A percentile compares a stretch with the other conserved stretches of the same genome.
phyloP scores from a whole-genome alignment of 2,888 invertebrate genomes.

The Metellina segmentata region DNA sequence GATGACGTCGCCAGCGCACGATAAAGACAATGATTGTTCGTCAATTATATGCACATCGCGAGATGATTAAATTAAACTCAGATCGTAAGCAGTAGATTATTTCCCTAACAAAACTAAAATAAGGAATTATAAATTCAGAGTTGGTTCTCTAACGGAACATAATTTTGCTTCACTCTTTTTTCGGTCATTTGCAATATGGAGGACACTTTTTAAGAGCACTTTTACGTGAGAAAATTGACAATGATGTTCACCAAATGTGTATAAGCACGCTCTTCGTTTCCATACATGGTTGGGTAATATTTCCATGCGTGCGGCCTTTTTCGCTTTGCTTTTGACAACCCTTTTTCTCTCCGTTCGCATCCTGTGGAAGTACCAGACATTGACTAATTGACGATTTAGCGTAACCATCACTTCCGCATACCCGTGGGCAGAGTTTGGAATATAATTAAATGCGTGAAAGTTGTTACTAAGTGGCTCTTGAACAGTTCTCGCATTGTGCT shows the following conservation, averaged over 20 bases:
- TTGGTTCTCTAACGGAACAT: not conserved
- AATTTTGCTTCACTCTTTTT: not conserved
- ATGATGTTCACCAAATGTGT: not conserved
- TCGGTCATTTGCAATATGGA: not conserved
- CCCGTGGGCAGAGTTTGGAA: not conserved
- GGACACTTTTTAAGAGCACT: not conserved
- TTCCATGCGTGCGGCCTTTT: not conserved
- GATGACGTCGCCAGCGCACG: too few relatives aligned
- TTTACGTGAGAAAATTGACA: not conserved
- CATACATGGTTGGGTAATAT: not conserved
- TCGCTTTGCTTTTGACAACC: not conserved
- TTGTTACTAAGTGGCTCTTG: not conserved
- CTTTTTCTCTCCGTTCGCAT: not conserved
- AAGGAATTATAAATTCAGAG: not conserved
- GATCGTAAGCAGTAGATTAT: too few relatives aligned
- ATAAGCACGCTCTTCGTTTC: not conserved
- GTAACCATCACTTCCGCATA: not conserved
- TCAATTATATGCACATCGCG: too few relatives aligned
- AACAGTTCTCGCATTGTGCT: not conserved
- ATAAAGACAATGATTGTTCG: too few relatives aligned
- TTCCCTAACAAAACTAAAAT: too few relatives aligned
- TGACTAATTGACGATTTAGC: not conserved
- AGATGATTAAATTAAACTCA: too few relatives aligned
- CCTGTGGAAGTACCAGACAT: not conserved
- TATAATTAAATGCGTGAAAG: not conserved